Evolutionary conservation across 2,888 invertebrate genomes (phyloP).

Genomic region (Drosophila diplacantha): DNA sequence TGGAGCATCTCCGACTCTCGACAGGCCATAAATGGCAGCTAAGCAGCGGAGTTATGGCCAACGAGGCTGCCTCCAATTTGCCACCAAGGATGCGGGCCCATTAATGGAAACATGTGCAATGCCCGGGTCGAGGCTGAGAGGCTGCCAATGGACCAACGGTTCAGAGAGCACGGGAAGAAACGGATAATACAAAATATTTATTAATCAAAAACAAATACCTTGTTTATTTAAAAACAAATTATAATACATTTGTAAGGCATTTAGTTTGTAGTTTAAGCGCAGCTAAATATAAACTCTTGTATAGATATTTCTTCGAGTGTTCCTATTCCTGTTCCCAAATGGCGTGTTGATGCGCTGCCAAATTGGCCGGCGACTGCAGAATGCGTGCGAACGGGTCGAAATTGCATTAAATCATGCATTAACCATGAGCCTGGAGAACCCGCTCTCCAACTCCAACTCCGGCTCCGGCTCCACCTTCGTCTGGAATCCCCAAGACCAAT

Average conservation of each 20-base stretch:
- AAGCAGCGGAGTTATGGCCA: slow-evolving; percentile 48
- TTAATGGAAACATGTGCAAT: slow-evolving; percentile 69
- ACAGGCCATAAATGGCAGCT: slow-evolving; percentile 59
- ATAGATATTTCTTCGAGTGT: slow-evolving; percentile 4
- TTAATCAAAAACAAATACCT: too few relatives aligned
- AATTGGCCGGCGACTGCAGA: slow-evolving; percentile 55
- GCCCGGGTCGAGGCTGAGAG: slow-evolving; percentile 48
- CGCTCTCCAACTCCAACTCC: slow-evolving; percentile 1
- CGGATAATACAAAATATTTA: too few relatives aligned
- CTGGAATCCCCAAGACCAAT: slow-evolving; percentile 52
- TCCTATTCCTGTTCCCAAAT: slow-evolving; percentile 53
- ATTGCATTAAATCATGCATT: slow-evolving; percentile 75
- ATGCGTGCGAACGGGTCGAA: slow-evolving; percentile 64
- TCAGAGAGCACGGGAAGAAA: slow-evolving; percentile 19
- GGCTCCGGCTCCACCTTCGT: background rate
- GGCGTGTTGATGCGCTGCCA: slow-evolving; percentile 75
- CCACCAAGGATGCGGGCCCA: slow-evolving; percentile 69
- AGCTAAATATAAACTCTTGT: background rate
- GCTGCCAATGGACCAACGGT: slow-evolving; percentile 5
- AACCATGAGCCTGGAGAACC: slow-evolving; percentile 66
- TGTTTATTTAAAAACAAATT: too few relatives aligned
- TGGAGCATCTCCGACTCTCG: slow-evolving; percentile 28
- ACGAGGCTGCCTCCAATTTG: slow-evolving; percentile 64
- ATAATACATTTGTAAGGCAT: too few relatives aligned
- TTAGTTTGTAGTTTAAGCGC: background rate